phyloP scores from a whole-genome alignment of 2,797 vertebrate species.

The Eurystomus glaucurus region DNA sequence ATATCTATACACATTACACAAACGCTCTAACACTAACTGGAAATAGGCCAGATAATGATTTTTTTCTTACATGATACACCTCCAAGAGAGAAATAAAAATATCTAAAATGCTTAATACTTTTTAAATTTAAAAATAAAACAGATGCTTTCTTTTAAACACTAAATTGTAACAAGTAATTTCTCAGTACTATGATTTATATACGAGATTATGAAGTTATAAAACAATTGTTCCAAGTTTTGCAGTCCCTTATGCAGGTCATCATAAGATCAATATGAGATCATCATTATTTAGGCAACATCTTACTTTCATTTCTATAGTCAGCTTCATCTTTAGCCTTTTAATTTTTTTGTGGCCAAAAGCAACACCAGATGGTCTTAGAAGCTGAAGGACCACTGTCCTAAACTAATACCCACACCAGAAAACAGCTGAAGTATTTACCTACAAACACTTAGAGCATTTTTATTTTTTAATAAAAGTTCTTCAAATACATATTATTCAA shows the following conservation, averaged over 20 bases:
- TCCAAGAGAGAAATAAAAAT: background rate
- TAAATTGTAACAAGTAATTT: background rate
- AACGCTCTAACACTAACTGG: background rate
- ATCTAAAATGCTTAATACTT: background rate
- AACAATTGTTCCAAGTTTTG: rapidly evolving
- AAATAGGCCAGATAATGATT: background rate
- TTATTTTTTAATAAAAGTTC: background rate
- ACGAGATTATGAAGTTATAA: background rate
- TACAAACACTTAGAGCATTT: background rate
- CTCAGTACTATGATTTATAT: background rate
- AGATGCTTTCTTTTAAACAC: rapidly evolving
- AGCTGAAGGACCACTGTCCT: background rate
- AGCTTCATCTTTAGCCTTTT: background rate
- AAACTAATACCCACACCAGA: background rate
- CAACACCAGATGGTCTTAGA: background rate
- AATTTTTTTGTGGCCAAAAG: background rate
- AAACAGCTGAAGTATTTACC: background rate
- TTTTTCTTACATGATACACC: background rate
- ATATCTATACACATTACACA: background rate
- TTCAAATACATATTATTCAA: background rate
- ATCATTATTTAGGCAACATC: background rate
- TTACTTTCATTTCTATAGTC: background rate
- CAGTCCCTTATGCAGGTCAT: background rate
- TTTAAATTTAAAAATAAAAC: background rate
- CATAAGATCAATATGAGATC: background rate